Evolutionary conservation across 2,797 vertebrate species (phyloP).

Genomic region (Micromesistius poutassou): DNA sequence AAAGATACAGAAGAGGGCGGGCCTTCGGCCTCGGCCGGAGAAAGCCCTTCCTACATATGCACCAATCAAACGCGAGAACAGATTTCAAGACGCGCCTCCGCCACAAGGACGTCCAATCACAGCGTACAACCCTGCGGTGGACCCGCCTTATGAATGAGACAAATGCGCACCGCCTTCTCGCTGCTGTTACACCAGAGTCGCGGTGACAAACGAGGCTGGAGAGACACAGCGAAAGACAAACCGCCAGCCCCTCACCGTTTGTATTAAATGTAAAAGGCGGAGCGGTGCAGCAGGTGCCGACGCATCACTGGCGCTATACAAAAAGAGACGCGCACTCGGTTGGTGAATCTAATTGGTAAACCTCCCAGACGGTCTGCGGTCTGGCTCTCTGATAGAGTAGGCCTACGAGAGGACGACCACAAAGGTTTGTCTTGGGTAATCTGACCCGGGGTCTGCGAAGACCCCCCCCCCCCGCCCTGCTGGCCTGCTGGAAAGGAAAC

Average conservation of each 20-base stretch:
- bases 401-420: neutral
- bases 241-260: constrained; percentile 47
- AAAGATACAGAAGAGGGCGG: constrained; percentile 68
- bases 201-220: constrained; percentile 49
- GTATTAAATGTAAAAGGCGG: neutral
- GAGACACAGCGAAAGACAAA: neutral
- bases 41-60: constrained; percentile 46
- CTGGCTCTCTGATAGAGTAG: neutral
- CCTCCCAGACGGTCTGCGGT: neutral
- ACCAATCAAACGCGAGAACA: constrained; percentile 55
- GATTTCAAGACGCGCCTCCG: constrained; percentile 21
- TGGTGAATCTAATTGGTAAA: neutral
- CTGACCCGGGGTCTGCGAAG: constrained; percentile 2
- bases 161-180: constrained; percentile 51
- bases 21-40: constrained; percentile 53
- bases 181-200: constrained; percentile 40
- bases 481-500: too few species aligned
- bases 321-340: constrained; percentile 71
- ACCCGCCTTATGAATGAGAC: constrained; percentile 64
- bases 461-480: neutral
- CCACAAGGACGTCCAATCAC: constrained; percentile 50
- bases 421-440: neutral
- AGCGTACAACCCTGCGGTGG: constrained; percentile 24
- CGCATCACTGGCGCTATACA: constrained; percentile 53
- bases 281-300: constrained; percentile 73